Evolutionary conservation across 1,140 invertebrate species (phyloP).

Genomic region (Venustaconcha ellipsiformis): DNA sequence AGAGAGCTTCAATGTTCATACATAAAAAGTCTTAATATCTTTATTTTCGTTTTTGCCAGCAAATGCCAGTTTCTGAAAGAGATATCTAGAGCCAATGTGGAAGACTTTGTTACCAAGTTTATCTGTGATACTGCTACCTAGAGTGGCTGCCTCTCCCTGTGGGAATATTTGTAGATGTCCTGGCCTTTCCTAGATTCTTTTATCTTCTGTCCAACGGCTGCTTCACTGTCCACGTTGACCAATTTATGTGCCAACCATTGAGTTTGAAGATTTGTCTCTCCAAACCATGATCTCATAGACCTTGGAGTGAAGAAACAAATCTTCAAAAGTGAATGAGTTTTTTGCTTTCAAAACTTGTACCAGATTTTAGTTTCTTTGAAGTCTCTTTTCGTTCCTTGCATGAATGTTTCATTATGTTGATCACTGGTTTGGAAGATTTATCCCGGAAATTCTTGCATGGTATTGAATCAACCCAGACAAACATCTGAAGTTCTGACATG

Average conservation of each 20-base stretch:
- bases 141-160: not conserved
- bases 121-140: not conserved
- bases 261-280: conserved; percentile 8
- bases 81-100: conserved; percentile 3
- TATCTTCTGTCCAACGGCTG: not conserved
- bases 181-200: not conserved
- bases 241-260: not conserved
- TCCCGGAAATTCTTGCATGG: conserved; percentile 21
- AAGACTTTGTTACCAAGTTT: conserved; percentile 5
- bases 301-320: not conserved
- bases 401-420: conserved; percentile 27
- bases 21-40: not conserved
- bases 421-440: conserved; percentile 4
- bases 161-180: not conserved
- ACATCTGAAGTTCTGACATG: conserved; percentile 13
- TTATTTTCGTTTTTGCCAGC: not conserved
- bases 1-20: conserved; percentile 22
- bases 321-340: too few relatives aligned
- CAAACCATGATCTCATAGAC: not conserved
- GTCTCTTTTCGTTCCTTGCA: conserved; percentile 20
- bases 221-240: not conserved
- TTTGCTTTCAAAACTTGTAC: not conserved
- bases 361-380: conserved; percentile 11
- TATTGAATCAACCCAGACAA: not conserved
- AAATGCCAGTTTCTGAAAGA: conserved; percentile 18